phyloP scores from a whole-genome alignment of 1,140 invertebrate genomes.

The Bombyx mori region ASM3026992v2 NC_085128.1:6020501-6021000 shows the following conservation, averaged over 20 bases:
- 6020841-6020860: conserved; percentile 40
- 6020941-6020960: conserved; percentile 10
- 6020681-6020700: conserved; percentile 37
- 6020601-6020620: conserved; percentile 37
- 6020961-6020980: background rate
- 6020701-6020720: conserved; percentile 53
- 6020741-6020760: conserved; percentile 32
- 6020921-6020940: conserved; percentile 58
- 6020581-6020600: conserved; percentile 17
- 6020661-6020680: conserved; percentile 39
- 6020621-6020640: conserved; percentile 48
- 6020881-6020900: conserved; percentile 45
- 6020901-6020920: conserved; percentile 54
- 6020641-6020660: conserved; percentile 32
- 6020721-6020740: conserved; percentile 47
- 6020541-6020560: conserved; percentile 40
- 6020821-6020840: conserved; percentile 52
- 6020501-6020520: conserved; percentile 27
- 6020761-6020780: conserved; percentile 37
- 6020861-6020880: conserved; percentile 56
- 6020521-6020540: conserved; percentile 46
- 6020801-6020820: conserved; percentile 41
- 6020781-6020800: conserved; percentile 36
- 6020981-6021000: background rate
- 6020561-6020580: conserved; percentile 43